These are phyloP conservation scores for Malacoctenus gilli DNA, from an alignment of 2,797 vertebrate species.

Conservation along the genomic window DNA sequence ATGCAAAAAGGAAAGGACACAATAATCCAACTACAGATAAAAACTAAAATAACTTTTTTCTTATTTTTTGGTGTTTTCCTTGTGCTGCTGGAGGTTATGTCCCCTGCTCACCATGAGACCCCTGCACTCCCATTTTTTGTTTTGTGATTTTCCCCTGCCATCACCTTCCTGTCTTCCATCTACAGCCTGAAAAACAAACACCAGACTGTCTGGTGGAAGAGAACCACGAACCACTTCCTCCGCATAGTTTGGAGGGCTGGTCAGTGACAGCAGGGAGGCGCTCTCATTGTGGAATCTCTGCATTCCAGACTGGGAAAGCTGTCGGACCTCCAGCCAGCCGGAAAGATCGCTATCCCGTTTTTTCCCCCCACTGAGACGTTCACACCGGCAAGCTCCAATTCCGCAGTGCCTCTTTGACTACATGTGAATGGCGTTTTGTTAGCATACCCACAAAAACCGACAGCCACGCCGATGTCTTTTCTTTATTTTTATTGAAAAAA, in stretches of 20 bases:
- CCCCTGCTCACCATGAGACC: conserved; percentile 56
- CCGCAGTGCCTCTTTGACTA: not conserved
- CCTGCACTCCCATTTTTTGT: conserved; percentile 64
- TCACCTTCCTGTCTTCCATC: not conserved
- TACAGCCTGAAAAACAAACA: not conserved
- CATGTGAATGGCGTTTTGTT: not conserved
- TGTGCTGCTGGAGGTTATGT: not conserved
- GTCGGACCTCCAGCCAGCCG: conserved; percentile 52
- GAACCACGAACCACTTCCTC: conserved; percentile 10
- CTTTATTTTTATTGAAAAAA: conserved; percentile 75
- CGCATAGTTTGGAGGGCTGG: conserved; percentile 16
- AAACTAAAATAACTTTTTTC: not conserved
- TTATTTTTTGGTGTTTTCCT: too few species aligned
- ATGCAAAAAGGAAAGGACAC: too few species aligned
- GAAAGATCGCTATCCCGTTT: conserved; percentile 68
- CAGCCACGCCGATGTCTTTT: not conserved
- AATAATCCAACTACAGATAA: too few species aligned
- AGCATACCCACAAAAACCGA: not conserved
- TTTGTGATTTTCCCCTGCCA: not conserved
- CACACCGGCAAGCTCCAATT: conserved; percentile 18
- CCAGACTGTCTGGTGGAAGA: conserved; percentile 28
- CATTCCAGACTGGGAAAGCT: conserved; percentile 70
- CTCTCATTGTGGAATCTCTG: conserved; percentile 25
- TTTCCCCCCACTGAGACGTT: conserved; percentile 23
- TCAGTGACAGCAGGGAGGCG: conserved; percentile 13